Evolutionary conservation across 2,797 vertebrate genomes (phyloP).

Genomic region (Fistularia tabacaria): DNA sequence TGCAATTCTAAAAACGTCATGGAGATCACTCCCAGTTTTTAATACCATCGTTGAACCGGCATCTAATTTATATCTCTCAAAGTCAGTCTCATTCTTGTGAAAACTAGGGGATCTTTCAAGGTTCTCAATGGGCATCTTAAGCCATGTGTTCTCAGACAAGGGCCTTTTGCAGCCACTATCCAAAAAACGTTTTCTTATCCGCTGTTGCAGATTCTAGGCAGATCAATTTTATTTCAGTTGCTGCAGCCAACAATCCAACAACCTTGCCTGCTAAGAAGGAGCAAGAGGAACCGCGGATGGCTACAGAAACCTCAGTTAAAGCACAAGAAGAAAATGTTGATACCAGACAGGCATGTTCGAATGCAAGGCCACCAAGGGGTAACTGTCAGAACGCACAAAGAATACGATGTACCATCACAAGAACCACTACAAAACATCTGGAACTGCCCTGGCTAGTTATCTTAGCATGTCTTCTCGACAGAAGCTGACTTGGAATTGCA

Average conservation of each 20-base stretch:
- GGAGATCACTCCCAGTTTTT: too few relatives aligned
- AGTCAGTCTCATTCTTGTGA: too few relatives aligned
- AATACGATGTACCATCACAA: not conserved
- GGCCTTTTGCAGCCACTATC: conserved; percentile 22
- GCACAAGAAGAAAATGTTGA: not conserved
- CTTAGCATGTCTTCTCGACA: conserved; percentile 11
- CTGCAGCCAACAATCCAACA: conserved; percentile 6
- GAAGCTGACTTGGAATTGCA: not conserved
- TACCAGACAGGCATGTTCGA: not conserved
- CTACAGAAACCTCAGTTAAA: not conserved
- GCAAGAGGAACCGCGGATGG: conserved; percentile 1
- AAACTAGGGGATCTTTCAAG: conserved; percentile 1
- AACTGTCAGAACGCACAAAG: not conserved
- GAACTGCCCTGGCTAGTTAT: not conserved
- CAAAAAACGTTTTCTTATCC: conserved; percentile 41
- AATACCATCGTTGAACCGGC: too few relatives aligned
- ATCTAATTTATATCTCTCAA: too few relatives aligned
- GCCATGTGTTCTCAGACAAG: conserved; percentile 24
- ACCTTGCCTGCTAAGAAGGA: conserved; percentile 16
- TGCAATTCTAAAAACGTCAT: too few relatives aligned
- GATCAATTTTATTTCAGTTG: conserved; percentile 22
- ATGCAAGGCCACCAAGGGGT: not conserved
- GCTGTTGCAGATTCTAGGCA: conserved; percentile 44
- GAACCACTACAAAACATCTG: not conserved
- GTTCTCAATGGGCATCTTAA: conserved; percentile 8